Percentiles rank a stretch among this genome's conserved stretches.
Conservation (phyloP, 1,140 invertebrate genomes). For the Listronotus oregonensis region DNA sequence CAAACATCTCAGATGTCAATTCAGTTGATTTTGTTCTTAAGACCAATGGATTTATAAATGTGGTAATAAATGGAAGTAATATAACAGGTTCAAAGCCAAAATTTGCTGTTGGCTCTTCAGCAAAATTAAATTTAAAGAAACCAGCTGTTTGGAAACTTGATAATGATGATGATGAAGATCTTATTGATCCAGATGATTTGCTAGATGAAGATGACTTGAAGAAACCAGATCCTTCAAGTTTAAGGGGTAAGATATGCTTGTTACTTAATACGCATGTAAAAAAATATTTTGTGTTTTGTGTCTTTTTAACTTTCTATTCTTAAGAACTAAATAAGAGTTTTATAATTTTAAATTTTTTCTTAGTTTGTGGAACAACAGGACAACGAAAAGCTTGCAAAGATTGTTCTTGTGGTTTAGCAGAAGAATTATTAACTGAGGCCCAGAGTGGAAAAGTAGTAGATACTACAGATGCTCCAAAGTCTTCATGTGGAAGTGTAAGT, state of each 20-base stretch:
- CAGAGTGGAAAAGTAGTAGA: conserved; percentile 55
- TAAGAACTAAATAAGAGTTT: no score
- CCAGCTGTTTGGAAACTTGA: conserved; percentile 72
- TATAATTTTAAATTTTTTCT: conserved; percentile 55
- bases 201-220: conserved; percentile 88
- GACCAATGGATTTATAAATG: conserved; percentile 67
- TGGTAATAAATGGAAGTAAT: conserved; percentile 54
- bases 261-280: background rate
- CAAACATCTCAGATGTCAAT: conserved; percentile 53
- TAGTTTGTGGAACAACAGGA: conserved; percentile 87
- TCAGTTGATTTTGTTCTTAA: conserved; percentile 61
- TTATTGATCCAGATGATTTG: conserved; percentile 86
- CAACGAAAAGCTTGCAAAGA: conserved; percentile 98
- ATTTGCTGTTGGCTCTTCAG: conserved; percentile 68
- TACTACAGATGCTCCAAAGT: conserved; percentile 69
- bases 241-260: conserved; percentile 68
- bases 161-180: conserved; percentile 74
- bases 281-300: no score
- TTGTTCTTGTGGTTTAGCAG: conserved; percentile 95
- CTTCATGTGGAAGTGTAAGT: conserved; percentile 96
- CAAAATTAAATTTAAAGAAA: conserved; percentile 58
- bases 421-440: conserved; percentile 78
- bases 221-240: conserved; percentile 78
- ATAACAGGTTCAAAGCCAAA: conserved; percentile 66
- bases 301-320: no score